phyloP scores from a whole-genome alignment of 2,113 vertebrate genomes.

The Sprattus sprattus region DNA sequence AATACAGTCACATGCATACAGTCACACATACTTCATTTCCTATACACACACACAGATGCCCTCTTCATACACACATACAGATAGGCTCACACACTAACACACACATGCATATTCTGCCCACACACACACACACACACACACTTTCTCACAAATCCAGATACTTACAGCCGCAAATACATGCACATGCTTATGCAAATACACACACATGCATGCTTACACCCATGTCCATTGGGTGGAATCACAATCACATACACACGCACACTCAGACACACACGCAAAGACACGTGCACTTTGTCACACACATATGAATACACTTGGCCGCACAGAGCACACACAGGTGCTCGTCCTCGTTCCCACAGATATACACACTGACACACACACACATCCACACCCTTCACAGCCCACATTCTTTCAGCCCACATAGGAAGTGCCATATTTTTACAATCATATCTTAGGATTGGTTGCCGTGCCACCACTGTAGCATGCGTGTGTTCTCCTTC shows the following conservation, averaged over 20 bases:
- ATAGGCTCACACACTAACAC: neutral
- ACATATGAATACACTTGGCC: neutral
- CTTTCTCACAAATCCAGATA: neutral
- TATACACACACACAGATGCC: neutral
- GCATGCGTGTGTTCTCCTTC: neutral
- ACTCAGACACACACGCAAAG: conserved; percentile 18
- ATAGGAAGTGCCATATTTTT: conserved; percentile 34
- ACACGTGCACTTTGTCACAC: neutral
- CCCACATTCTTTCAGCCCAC: conserved; percentile 41
- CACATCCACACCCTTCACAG: conserved; percentile 13
- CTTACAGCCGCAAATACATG: neutral
- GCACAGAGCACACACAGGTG: conserved; percentile 13
- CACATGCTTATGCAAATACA: neutral
- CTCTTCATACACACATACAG: neutral
- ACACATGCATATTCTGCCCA: neutral
- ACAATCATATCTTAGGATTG: neutral
- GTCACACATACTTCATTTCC: neutral
- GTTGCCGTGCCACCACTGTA: neutral
- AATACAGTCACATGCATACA: neutral
- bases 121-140: neutral
- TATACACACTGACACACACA: conserved; percentile 27
- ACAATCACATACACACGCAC: conserved; percentile 15
- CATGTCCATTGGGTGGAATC: conserved; percentile 32
- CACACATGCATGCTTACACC: neutral
- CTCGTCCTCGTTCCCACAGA: conserved; percentile 35